Evolutionary conservation across 2,888 invertebrate species (phyloP), one percentile per base, ranked within the genome.

Genomic region (Urechis unicinctus): DNA sequence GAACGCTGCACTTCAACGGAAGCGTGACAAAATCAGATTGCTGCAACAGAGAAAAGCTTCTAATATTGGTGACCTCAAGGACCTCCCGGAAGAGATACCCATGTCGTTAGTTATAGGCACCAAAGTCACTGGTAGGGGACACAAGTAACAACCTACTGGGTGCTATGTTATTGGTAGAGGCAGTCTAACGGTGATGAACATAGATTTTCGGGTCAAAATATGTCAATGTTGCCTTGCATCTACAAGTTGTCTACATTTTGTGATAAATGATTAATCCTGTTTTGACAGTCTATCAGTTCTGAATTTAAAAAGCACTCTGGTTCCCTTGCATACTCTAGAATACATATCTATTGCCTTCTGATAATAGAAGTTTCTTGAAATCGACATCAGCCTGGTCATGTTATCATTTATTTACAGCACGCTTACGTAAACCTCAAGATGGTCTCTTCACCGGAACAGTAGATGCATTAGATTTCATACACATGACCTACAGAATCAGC

Each of bases 391-490:
- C 13, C 36, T 13, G 36, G 6, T 6, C 36, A 36, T 13, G 13
- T 13, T 13, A 9, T 9, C 47, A n/a, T 47, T 24, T 25, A n/a
- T 25, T 50, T 51, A 88, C 90, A 53, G 94, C 94, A 6, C 84
- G 95, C 59, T 79, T 96, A 65, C 83, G 95, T 29, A 87, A 87
- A 75, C 94, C 94, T 2, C 93, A 95, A 80, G 95, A 96, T 82
- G 96, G 96, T 3, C 82, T 96, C 50, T 96, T 93, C 70, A 92
- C 90, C 48, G 93, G 92, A 5, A 87, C 87, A 46, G 91, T 96
- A 62, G 95, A 95, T 81, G 96, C 94, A 36, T 89, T 96, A 25
- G 95, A 97, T 73, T 92, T 94, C 3, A 87, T 91, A 3, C 91
- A 91, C 71, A 92, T 91, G 69, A 90, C 91, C 6, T 97, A 97